Evolutionary conservation across 2,113 vertebrate genomes (phyloP).

Genomic region (Strigops habroptila): DNA sequence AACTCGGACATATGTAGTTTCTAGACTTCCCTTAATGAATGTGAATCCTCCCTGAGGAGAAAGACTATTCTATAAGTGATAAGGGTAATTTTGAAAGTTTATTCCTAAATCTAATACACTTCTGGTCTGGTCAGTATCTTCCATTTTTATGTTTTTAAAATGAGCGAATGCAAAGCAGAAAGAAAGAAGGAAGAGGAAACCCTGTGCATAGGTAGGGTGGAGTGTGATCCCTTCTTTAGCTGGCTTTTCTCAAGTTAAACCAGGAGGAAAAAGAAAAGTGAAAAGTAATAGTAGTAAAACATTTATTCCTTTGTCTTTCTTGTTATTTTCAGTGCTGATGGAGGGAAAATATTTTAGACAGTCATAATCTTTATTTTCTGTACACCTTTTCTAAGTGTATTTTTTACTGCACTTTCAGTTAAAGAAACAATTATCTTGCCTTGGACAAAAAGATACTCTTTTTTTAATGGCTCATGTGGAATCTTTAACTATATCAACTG

Average conservation of each 20-base stretch:
- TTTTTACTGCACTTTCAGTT: neutral
- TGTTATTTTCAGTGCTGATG: neutral
- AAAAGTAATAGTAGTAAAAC: neutral
- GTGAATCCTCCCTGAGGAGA: neutral
- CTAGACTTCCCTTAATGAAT: neutral
- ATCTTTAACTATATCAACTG: neutral
- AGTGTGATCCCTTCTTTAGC: neutral
- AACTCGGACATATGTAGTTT: neutral
- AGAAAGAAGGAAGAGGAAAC: constrained; percentile 8
- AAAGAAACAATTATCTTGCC: neutral
- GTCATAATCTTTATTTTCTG: neutral
- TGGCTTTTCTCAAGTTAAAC: neutral
- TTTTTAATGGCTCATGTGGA: neutral
- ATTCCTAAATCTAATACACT: neutral
- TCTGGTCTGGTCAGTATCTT: neutral
- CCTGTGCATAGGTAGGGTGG: neutral
- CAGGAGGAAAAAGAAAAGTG: neutral
- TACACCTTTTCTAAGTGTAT: neutral
- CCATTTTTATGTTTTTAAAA: neutral
- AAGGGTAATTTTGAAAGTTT: neutral
- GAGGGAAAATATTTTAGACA: neutral
- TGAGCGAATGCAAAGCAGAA: neutral
- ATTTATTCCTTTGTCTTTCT: neutral
- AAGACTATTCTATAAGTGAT: neutral
- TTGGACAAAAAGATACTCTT: neutral